A percentile compares a stretch with the other conserved stretches of the same genome.
These are phyloP conservation scores for Arothron firmamentum DNA, from an alignment of 2,113 vertebrate species.

Conservation along the genomic window DNA sequence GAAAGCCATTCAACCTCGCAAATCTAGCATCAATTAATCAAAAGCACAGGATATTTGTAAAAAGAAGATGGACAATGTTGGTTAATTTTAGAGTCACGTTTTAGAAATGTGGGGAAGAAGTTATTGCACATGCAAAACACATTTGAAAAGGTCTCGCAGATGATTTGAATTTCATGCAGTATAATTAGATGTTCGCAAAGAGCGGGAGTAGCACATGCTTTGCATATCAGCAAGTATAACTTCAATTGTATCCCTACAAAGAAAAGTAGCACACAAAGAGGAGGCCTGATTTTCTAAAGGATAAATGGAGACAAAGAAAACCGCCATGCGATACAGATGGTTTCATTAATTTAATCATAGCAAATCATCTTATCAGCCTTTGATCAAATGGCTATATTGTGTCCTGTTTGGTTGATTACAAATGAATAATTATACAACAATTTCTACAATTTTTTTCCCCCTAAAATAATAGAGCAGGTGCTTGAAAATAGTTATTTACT, in stretches of 20 bases:
- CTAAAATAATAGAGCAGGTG: too few species aligned
- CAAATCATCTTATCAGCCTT: background rate
- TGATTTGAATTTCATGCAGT: slow-evolving; percentile 36
- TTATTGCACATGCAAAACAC: background rate
- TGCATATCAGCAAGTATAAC: background rate
- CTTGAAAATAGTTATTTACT: too few species aligned
- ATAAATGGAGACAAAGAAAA: background rate
- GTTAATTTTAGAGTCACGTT: slow-evolving; percentile 15
- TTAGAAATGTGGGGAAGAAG: slow-evolving; percentile 11
- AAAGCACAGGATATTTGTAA: slow-evolving; percentile 6
- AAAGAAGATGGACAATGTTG: background rate
- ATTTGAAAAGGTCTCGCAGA: slow-evolving; percentile 15
- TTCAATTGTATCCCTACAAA: background rate
- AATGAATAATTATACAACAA: slow-evolving; percentile 9
- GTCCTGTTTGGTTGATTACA: background rate
- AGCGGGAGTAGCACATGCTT: background rate
- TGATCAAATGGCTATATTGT: background rate
- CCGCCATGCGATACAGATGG: background rate
- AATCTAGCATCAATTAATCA: slow-evolving; percentile 10
- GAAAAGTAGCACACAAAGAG: background rate
- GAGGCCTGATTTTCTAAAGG: background rate
- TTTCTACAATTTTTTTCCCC: background rate
- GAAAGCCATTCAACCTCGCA: slow-evolving; percentile 5
- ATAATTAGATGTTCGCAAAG: slow-evolving; percentile 19
- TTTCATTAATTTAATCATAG: background rate